Conservation (phyloP, 2,113 vertebrate genomes). For the Hystrix cristata region DNA sequence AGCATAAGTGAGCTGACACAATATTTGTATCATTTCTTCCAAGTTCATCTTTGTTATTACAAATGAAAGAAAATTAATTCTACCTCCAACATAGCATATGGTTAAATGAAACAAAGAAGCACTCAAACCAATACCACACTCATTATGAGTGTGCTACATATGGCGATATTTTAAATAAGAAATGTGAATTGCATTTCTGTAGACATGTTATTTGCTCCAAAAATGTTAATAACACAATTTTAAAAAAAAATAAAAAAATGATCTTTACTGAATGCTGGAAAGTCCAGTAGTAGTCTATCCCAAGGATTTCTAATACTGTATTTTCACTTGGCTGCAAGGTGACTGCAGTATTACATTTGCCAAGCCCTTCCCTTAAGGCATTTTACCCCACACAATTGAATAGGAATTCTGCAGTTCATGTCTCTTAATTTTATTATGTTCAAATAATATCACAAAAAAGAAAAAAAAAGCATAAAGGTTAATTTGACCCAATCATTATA, state of each 20-base stretch:
- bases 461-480: neutral
- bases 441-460: neutral
- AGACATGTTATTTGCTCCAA: neutral
- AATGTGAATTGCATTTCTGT: neutral
- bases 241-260: neutral
- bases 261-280: neutral
- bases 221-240: neutral
- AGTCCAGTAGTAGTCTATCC: neutral
- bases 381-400: slow-evolving; percentile 22
- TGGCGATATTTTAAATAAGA: neutral
- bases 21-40: neutral
- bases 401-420: neutral
- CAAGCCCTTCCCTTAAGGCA: neutral
- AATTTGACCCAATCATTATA: neutral
- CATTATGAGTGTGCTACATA: neutral
- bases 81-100: neutral
- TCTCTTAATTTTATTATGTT: slow-evolving; percentile 29
- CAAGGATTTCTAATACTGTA: neutral
- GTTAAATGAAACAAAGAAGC: neutral
- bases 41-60: neutral
- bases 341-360: neutral
- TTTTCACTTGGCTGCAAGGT: neutral
- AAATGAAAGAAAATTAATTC: neutral
- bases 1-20: neutral
- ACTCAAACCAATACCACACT: neutral